These are phyloP conservation scores for Diplosoma virens DNA, from an alignment of 23 tunicate genomes.

Conservation along the genomic window DNA sequence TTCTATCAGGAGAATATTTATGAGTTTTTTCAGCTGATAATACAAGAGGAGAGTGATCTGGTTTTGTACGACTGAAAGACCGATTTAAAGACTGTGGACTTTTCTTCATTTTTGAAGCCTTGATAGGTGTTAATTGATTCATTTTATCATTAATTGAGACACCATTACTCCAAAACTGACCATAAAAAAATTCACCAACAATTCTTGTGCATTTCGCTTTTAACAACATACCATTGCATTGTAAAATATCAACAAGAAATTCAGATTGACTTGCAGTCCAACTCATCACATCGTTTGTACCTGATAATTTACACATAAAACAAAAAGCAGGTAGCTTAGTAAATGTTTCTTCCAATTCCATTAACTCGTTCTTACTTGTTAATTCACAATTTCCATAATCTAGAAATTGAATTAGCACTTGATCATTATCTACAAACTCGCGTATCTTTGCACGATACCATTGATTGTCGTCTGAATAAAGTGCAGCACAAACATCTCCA, in stretches of 20 bases:
- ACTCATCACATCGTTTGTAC: background rate
- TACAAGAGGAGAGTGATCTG: background rate
- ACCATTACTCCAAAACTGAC: background rate
- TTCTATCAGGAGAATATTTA: background rate
- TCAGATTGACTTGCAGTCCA: slow-evolving; percentile 11
- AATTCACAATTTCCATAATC: slow-evolving; percentile 60
- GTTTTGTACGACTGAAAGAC: background rate
- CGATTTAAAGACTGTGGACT: too few relatives aligned
- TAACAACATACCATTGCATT: background rate
- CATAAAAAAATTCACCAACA: background rate
- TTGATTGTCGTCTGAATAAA: slow-evolving; percentile 40
- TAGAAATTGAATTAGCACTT: slow-evolving; percentile 21
- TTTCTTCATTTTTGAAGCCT: background rate
- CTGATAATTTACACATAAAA: slow-evolving; percentile 13
- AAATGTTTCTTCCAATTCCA: slow-evolving; percentile 18
- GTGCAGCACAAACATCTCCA: slow-evolving; percentile 29
- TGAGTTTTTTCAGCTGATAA: background rate
- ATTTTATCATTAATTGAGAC: slow-evolving; percentile 14
- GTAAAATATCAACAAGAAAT: slow-evolving; percentile 3
- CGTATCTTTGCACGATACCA: slow-evolving; percentile 46
- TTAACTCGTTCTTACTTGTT: background rate
- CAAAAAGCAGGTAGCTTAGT: slow-evolving; percentile 36
- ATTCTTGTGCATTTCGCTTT: background rate
- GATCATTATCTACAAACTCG: background rate
- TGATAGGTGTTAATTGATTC: background rate